Evolutionary conservation across 2,888 invertebrate genomes (phyloP).

Genomic region (Cataglyphis albicans): DNA sequence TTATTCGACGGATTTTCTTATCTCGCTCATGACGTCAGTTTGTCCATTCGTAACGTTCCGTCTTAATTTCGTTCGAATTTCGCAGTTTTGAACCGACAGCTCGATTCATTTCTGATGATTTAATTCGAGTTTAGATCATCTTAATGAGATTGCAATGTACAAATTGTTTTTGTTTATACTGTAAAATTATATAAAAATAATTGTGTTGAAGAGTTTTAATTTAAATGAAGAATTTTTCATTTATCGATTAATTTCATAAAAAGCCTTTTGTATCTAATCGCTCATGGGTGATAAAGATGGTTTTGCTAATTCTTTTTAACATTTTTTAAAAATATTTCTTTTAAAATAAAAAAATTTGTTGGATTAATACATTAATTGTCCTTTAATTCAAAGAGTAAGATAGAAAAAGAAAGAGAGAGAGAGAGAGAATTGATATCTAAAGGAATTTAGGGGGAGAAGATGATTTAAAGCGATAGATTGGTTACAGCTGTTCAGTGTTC

Average conservation of each 20-base stretch:
- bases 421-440: conserved; percentile 23
- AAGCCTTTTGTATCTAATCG: background rate
- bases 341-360: background rate
- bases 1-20: conserved; percentile 62
- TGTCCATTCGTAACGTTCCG: background rate
- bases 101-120: background rate
- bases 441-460: conserved; percentile 6
- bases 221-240: background rate
- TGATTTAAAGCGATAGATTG: conserved; percentile 28
- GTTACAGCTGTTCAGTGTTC: conserved; percentile 49
- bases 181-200: background rate
- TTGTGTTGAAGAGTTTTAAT: background rate
- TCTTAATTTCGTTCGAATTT: conserved; percentile 22
- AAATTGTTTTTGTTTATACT: background rate
- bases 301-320: background rate
- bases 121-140: background rate
- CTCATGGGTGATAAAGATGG: background rate
- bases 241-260: background rate
- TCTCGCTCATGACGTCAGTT: conserved; percentile 21
- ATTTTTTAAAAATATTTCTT: background rate
- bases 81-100: background rate
- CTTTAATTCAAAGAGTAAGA: background rate
- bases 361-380: background rate
- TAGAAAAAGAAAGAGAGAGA: background rate
- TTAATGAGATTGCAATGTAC: background rate